phyloP scores from a whole-genome alignment of 2,888 invertebrate genomes.

The Standfussiana lucernea region DNA sequence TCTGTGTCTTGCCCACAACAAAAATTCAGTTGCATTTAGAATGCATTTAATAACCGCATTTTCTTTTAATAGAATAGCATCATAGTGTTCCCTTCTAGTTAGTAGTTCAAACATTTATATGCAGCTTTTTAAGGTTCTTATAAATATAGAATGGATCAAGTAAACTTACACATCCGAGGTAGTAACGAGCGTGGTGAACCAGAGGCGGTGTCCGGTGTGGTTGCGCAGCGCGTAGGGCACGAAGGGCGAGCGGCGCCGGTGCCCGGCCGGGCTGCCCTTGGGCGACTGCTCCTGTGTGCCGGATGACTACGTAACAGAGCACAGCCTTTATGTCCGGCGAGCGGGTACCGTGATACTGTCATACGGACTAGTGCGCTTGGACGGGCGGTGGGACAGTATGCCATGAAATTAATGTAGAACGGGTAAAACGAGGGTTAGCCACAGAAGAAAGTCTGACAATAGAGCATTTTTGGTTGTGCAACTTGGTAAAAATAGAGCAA shows the following conservation, averaged over 20 bases:
- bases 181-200: slow-evolving; percentile 96
- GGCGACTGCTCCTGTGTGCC: slow-evolving; percentile 80
- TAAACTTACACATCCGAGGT: slow-evolving; percentile 91
- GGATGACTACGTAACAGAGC: slow-evolving; percentile 59
- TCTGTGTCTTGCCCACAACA: background rate
- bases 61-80: background rate
- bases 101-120: background rate
- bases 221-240: slow-evolving; percentile 98
- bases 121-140: background rate
- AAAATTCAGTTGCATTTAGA: background rate
- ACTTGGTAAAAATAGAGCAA: background rate
- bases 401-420: background rate
- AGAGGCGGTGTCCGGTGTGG: slow-evolving; percentile 96
- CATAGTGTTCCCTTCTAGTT: background rate
- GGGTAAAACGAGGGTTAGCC: background rate
- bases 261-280: slow-evolving; percentile 90
- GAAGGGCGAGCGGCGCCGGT: slow-evolving; percentile 96
- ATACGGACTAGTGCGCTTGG: background rate
- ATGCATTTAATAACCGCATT: background rate
- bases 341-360: background rate
- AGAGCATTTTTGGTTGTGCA: background rate
- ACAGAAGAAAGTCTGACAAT: background rate
- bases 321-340: slow-evolving; percentile 20
- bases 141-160: background rate
- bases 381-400: no score